These are phyloP conservation scores for Holotrichia oblita DNA, from an alignment of 1,140 invertebrate genomes.

Conservation along the genomic window DNA sequence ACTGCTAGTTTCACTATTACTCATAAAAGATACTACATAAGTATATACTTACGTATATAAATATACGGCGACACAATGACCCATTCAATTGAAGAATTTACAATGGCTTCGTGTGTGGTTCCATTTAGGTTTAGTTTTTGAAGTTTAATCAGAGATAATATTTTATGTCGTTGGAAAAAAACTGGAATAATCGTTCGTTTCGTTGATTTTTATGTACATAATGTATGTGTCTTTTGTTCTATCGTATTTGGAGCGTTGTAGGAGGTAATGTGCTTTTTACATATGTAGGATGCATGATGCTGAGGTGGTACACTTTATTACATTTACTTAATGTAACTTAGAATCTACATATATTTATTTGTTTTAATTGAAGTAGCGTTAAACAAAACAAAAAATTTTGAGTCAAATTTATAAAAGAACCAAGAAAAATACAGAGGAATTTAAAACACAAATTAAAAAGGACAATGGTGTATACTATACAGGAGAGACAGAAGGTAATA, in stretches of 20 bases:
- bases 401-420: too few relatives aligned
- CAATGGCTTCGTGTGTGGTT: conserved; percentile 31
- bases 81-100: conserved; percentile 25
- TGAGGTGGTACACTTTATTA: not conserved
- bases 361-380: too few relatives aligned
- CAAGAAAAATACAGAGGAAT: too few relatives aligned
- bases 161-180: not conserved
- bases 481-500: too few relatives aligned
- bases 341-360: too few relatives aligned
- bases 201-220: not conserved
- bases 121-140: not conserved
- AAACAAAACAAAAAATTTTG: too few relatives aligned
- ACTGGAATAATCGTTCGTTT: not conserved
- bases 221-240: conserved; percentile 3
- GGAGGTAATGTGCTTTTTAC: not conserved
- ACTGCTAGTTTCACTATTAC: not conserved
- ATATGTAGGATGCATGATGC: not conserved
- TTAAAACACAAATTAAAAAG: too few relatives aligned
- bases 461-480: too few relatives aligned
- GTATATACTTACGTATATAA: not conserved
- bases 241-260: not conserved
- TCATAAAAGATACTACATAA: not conserved
- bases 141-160: not conserved
- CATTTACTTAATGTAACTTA: too few relatives aligned
- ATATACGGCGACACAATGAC: not conserved